Evolutionary conservation across 1,140 invertebrate genomes (phyloP).

Genomic region (Hetaerina americana): DNA sequence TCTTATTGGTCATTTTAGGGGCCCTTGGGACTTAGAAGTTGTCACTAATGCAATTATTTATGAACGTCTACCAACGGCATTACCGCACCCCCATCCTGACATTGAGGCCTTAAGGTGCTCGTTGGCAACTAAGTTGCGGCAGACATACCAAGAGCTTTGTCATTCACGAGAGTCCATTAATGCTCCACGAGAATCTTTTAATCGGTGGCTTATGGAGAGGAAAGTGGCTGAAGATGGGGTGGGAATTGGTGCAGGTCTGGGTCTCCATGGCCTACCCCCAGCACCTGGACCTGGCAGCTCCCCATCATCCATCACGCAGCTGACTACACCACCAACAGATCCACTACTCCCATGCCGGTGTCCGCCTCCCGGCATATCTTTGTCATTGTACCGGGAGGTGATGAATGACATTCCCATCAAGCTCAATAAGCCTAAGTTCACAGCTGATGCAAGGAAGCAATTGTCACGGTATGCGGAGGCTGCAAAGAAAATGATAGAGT

Average conservation of each 20-base stretch:
- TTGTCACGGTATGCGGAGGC: constrained; percentile 90
- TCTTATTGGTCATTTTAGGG: constrained; percentile 35
- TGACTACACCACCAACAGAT: constrained; percentile 34
- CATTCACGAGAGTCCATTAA: constrained; percentile 87
- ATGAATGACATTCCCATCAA: constrained; percentile 98
- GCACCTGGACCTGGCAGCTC: constrained; percentile 40
- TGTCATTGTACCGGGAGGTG: constrained; percentile 92
- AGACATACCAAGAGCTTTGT: constrained; percentile 88
- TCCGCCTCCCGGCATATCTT: constrained; percentile 80
- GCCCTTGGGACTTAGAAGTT: constrained; percentile 92
- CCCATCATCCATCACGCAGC: neutral
- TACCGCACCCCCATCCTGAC: constrained; percentile 87
- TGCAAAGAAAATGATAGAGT: constrained; percentile 93
- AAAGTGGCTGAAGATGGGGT: constrained; percentile 67
- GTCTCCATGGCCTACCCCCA: neutral
- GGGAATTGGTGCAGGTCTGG: constrained; percentile 2
- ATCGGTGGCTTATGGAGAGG: constrained; percentile 89
- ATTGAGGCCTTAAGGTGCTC: constrained; percentile 69
- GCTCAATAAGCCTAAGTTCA: constrained; percentile 85
- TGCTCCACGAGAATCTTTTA: constrained; percentile 91
- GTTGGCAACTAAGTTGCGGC: constrained; percentile 66
- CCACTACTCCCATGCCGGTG: constrained; percentile 83
- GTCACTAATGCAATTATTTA: constrained; percentile 88
- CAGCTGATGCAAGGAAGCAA: constrained; percentile 91
- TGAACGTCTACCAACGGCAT: constrained; percentile 66